Conservation (phyloP, 2,888 invertebrate genomes). For the Noctuana brunneofusca region DNA sequence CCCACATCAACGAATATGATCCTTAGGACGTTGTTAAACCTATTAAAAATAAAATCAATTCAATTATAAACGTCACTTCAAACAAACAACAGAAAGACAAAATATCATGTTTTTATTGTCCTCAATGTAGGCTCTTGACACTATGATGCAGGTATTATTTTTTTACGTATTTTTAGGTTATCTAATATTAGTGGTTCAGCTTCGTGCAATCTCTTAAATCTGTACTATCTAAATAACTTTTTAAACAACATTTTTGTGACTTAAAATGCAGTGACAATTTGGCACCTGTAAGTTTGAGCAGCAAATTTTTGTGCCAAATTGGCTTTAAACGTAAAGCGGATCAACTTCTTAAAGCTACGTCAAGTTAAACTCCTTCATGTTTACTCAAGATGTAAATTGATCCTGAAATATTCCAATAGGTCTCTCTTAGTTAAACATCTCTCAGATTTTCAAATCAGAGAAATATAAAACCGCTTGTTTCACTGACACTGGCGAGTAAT, state of each 20-base stretch:
- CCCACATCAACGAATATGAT: too few species aligned
- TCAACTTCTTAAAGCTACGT: background rate
- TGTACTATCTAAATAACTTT: background rate
- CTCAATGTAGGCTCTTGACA: too few species aligned
- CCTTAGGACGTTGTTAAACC: too few species aligned
- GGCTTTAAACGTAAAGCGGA: background rate
- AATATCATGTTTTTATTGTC: too few species aligned
- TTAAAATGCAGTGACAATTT: too few species aligned
- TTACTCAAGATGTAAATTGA: conserved; percentile 2
- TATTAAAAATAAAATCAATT: too few species aligned
- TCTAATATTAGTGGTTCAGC: too few species aligned
- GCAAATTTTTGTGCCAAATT: background rate
- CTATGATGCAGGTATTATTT: too few species aligned
- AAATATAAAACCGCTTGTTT: background rate
- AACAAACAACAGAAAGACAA: too few species aligned
- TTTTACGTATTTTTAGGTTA: too few species aligned
- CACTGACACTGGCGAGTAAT: background rate
- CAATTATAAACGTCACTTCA: too few species aligned
- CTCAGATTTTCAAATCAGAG: background rate
- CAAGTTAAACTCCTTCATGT: background rate
- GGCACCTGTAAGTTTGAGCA: background rate
- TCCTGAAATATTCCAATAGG: background rate
- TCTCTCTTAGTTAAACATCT: background rate
- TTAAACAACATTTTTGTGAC: background rate
- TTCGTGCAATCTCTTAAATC: background rate